These are phyloP conservation scores for Xenopus petersii DNA, from an alignment of 2,797 vertebrate genomes.

Conservation along the genomic window DNA sequence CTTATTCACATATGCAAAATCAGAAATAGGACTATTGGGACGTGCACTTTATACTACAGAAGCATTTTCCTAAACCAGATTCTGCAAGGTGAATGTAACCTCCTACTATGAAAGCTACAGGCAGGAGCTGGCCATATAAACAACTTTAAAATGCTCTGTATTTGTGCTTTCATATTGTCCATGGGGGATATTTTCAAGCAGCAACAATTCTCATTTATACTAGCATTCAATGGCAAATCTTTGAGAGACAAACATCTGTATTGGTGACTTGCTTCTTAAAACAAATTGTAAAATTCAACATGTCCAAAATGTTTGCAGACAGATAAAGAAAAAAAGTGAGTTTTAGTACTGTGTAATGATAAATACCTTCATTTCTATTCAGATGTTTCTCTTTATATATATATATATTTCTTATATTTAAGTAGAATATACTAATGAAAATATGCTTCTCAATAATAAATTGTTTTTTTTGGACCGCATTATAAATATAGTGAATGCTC, in stretches of 20 bases:
- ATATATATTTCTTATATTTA: constrained; percentile 44
- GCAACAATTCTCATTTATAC: constrained; percentile 64
- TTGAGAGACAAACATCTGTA: constrained; percentile 40
- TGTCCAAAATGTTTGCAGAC: constrained; percentile 17
- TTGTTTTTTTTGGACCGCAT: constrained; percentile 26
- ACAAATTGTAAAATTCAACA: constrained; percentile 18
- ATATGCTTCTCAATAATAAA: constrained; percentile 44
- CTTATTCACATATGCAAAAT: constrained; percentile 67
- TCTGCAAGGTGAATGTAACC: constrained; percentile 72
- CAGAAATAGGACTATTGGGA: constrained; percentile 62
- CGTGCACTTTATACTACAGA: constrained; percentile 74
- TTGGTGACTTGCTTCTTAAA: constrained; percentile 9
- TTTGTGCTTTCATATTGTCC: constrained; percentile 71
- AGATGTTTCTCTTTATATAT: constrained; percentile 26
- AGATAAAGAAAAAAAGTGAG: constrained; percentile 12
- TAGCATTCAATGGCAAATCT: constrained; percentile 57
- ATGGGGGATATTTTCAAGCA: constrained; percentile 56
- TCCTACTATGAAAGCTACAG: constrained; percentile 69
- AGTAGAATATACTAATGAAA: constrained; percentile 42
- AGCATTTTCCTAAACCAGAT: constrained; percentile 71
- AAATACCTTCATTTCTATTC: constrained; percentile 27
- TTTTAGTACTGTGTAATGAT: constrained; percentile 37
- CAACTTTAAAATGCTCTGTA: constrained; percentile 61
- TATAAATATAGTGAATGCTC: constrained; percentile 46
- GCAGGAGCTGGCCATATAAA: constrained; percentile 60